Conservation (phyloP, 2,797 vertebrate genomes). For the Ficedula albicollis region DNA sequence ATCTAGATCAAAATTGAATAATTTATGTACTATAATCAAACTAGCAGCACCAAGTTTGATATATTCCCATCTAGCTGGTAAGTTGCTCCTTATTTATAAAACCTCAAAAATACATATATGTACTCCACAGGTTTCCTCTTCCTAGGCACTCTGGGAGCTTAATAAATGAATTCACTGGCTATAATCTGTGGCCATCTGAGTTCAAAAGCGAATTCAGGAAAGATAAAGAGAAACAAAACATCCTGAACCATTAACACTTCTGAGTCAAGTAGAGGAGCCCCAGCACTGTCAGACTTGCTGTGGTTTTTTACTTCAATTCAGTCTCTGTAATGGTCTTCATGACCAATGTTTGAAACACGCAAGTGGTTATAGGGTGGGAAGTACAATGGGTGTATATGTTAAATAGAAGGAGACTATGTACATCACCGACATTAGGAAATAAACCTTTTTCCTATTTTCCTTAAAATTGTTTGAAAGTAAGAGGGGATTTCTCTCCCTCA, state of each 20-base stretch:
- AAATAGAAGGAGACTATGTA: background rate
- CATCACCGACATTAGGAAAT: background rate
- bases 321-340: background rate
- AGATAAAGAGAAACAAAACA: background rate
- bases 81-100: background rate
- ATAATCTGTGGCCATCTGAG: background rate
- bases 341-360: background rate
- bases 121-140: background rate
- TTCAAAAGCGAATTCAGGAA: background rate
- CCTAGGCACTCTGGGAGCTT: background rate
- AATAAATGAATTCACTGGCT: background rate
- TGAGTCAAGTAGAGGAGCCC: background rate
- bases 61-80: background rate
- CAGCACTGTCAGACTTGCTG: background rate
- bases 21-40: background rate
- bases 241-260: background rate
- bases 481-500: rapidly evolving
- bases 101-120: background rate
- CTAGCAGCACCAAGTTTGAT: background rate
- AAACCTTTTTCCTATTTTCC: background rate
- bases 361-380: background rate
- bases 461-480: background rate
- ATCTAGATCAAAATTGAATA: background rate
- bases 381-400: background rate
- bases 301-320: background rate